Conservation (phyloP, 1,140 invertebrate species). For the Holcopasites calliopsidis region DNA sequence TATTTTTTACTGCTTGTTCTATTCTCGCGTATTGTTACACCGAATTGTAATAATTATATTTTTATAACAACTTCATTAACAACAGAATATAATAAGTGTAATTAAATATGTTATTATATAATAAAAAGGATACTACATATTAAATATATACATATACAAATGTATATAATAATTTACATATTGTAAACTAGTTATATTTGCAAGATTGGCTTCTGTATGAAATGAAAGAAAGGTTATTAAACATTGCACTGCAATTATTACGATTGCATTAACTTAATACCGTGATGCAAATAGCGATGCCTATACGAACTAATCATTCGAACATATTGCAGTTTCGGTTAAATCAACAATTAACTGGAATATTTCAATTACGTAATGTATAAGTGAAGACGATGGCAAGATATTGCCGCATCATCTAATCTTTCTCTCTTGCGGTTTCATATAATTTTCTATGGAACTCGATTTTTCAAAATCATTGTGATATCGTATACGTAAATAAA, state of each 20-base stretch:
- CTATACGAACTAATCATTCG: not conserved
- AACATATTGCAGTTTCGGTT: not conserved
- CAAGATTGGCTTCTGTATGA: no score
- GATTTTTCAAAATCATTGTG: not conserved
- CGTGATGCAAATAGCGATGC: not conserved
- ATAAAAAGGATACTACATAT: no score
- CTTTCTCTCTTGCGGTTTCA: not conserved
- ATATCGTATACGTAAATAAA: no score
- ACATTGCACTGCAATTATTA: no score
- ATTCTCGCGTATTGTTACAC: not conserved
- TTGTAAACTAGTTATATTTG: no score
- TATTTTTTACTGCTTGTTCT: no score
- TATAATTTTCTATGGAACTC: not conserved
- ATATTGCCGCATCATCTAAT: not conserved
- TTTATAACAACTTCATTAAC: not conserved
- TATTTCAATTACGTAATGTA: slow-evolving; percentile 13
- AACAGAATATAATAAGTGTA: not conserved
- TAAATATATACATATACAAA: no score
- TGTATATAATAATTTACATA: no score
- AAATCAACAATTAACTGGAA: not conserved
- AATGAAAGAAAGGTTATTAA: no score
- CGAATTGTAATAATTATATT: no score
- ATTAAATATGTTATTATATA: not conserved
- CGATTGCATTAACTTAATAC: not conserved
- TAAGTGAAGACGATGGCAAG: not conserved